Evolutionary conservation across 2,113 vertebrate genomes (phyloP), one percentile per base, ranked within the genome.

Genomic region (Cyrtonyx montezumae): DNA sequence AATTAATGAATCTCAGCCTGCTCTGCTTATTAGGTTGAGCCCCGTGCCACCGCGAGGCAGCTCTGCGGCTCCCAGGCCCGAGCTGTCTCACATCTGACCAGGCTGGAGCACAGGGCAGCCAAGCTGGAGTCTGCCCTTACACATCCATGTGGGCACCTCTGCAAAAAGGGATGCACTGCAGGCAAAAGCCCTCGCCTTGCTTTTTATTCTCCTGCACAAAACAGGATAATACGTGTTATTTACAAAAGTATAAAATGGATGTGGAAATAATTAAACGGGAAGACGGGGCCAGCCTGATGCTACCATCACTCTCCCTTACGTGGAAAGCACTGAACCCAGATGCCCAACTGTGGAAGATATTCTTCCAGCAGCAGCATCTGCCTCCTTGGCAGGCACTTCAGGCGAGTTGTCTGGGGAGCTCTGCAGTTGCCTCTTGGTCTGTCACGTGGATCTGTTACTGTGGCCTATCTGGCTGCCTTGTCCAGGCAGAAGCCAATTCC

Each of bases 331-430:
- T 84, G 96, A 98, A 97, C 97, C 97, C 98, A 98, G 97, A 98
- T 98, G 97, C 97, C 98, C 97, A 97, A 95, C 95, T 96, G 94
- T 93, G 84, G 97, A 96, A 95, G 97, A 97, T 75, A 93, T 88
- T 96, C 97, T 97, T 98, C 97, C 97, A 98, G 97, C 96, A 97
- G 97, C 95, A 96, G 98, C 98, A 98, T 98, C 98, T 98, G 98
- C 97, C 97, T 97, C 96, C 95, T 97, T 98, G 97, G 98, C 98
- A 98, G 96, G 79, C 94, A 96, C 94, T 96, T 87, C 97, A 87
- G 96, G 94, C 92, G 63, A 92, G 96, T 97, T 97, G 97, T 97
- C 97, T 94, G 90, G 97, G 97, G 97, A 98, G 97, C 88, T 91
- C 93, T 97, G 97, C 95, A 95, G 96, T 97, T 97, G 97, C 97